phyloP scores from a whole-genome alignment of 1,140 invertebrate genomes.

The Drosophila paulistorum region DNA sequence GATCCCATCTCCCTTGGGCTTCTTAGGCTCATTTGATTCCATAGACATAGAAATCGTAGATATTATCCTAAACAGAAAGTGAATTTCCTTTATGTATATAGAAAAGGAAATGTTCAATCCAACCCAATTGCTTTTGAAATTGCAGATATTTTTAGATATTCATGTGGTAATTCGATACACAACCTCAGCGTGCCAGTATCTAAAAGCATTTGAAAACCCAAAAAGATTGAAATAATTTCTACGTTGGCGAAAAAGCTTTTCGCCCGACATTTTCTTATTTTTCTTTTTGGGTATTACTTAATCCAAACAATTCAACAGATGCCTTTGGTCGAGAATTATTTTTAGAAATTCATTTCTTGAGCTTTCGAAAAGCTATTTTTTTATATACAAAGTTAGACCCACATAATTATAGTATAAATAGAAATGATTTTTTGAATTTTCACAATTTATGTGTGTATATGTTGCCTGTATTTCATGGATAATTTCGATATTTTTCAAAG shows the following conservation, averaged over 20 bases:
- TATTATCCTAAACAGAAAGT: no score
- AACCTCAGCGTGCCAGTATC: constrained; percentile 41
- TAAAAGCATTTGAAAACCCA: constrained; percentile 31
- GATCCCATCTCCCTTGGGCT: no score
- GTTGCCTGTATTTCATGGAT: constrained; percentile 15
- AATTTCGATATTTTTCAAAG: constrained; percentile 40
- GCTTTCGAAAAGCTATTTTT: constrained; percentile 28
- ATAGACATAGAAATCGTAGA: no score
- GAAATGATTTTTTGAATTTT: not conserved
- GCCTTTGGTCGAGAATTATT: constrained; percentile 46
- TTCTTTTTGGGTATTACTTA: constrained; percentile 58
- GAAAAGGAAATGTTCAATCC: no score
- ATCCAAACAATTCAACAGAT: constrained; percentile 70
- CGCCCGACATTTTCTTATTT: constrained; percentile 8
- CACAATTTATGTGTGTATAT: not conserved
- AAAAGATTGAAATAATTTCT: constrained; percentile 34
- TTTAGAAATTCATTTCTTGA: constrained; percentile 44
- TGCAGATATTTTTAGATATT: not conserved
- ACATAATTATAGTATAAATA: constrained; percentile 14
- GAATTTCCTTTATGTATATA: no score
- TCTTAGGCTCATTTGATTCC: no score
- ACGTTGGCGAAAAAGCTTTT: constrained; percentile 56
- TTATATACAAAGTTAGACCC: constrained; percentile 18
- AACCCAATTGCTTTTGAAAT: not conserved
- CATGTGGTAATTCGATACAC: constrained; percentile 58